Base-by-base conservation (phyloP, 2,797 vertebrate genomes). In the Anisognathus igniventris region DNA sequence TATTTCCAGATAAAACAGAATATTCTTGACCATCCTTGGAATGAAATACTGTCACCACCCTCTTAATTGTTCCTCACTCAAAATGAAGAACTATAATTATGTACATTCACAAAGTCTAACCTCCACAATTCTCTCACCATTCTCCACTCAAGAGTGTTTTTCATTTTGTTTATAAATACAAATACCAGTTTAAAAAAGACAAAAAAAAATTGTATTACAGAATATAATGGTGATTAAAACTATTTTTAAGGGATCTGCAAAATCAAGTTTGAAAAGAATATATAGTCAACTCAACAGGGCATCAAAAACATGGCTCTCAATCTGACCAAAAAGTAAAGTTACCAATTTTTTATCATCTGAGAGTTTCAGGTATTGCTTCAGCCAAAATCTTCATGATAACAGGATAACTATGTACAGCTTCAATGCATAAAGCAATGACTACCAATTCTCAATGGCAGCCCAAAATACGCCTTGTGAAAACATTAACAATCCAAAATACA, bases 191-290 rank as follows among this genome's bases (percentile, higher is more conserved):
- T 9, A 75, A 90, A 68, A 68, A 15, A 81, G 13, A 37, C 14
- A 78, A 83, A 51, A 6, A 6, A 47, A 39, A 42, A 64, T 18
- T 6, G 4, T 8, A 61, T 40, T 79, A 58, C 8, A 76, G 44
- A 54, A 65, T 39, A 14, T 20, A 74, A 74, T 12, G n/a, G 11
- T 18, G 17, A 71, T 42, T 78, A 68, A 87, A 82, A 64, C 23
- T 33, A 10, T 33, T 56, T 81, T 80, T 71, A 60, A 57, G 7
- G 6, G 6, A 74, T 66, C 31, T 58, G 25, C 21, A 76, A 84
- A 84, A 79, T 54, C 9, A 71, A 25, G 4, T 53, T 82, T 62
- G 37, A 77, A 86, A 44, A 95, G 21, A 82, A 86, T 60, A 83
- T n/a, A 53, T 2, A 71, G 13, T 31, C 21, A 73, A 9, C 24